These are phyloP conservation scores for Mormyrus iriodes DNA, from an alignment of 2,113 vertebrate genomes.

Conservation along the genomic window DNA sequence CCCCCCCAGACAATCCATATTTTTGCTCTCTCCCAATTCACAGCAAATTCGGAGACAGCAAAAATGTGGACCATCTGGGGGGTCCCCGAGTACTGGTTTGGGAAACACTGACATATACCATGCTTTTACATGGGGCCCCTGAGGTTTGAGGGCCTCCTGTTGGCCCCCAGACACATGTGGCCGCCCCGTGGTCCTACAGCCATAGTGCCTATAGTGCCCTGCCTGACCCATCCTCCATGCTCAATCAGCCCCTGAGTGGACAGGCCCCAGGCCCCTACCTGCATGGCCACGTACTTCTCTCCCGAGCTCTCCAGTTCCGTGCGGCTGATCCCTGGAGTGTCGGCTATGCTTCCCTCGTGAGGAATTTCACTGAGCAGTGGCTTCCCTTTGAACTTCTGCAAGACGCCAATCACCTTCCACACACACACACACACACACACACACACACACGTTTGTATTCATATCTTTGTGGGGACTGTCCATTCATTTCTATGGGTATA, in stretches of 20 bases:
- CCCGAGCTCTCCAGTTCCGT: constrained; percentile 31
- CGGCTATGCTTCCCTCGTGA: constrained; percentile 33
- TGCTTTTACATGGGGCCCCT: not conserved
- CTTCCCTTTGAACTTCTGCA: constrained; percentile 45
- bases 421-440: not conserved
- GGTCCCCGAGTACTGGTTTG: not conserved
- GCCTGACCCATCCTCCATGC: not conserved
- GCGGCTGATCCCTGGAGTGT: constrained; percentile 25
- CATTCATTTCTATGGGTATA: not conserved
- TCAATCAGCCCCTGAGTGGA: not conserved
- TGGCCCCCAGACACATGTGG: not conserved
- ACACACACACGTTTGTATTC: not conserved
- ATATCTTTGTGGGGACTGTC: not conserved
- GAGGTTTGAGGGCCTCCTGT: not conserved
- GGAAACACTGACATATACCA: not conserved
- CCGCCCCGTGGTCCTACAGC: not conserved
- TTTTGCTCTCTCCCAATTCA: too few relatives aligned
- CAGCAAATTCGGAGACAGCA: too few relatives aligned
- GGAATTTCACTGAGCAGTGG: constrained; percentile 38
- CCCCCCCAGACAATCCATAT: not conserved
- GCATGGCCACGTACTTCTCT: constrained; percentile 40
- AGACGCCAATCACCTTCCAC: constrained; percentile 40
- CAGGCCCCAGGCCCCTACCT: constrained; percentile 28
- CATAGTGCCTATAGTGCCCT: not conserved
- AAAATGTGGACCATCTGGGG: not conserved